Base-by-base conservation (phyloP, 1,140 invertebrate species). In the Eupeodes corollae region DNA sequence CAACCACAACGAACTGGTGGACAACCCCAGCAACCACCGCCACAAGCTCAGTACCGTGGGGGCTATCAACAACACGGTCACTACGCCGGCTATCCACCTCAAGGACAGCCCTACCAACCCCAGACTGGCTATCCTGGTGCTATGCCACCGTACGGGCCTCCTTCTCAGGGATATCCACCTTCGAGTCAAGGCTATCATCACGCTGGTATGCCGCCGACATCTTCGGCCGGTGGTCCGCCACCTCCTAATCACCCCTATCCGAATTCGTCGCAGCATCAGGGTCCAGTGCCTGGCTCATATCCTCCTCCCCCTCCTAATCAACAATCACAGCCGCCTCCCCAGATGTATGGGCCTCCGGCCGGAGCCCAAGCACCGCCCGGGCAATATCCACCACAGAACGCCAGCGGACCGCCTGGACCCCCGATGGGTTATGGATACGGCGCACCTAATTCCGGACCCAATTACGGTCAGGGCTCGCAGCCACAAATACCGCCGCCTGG, bases 1-100 rank as follows among this genome's bases (percentile, higher is more conserved):
- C 50, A 26, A 9, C 43, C 43, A 6, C 46, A 38, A 26, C 31
- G 38, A 18, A 47, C 43, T 32, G 41, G 40, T 11, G 47, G 40
- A n/a, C 46, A 48, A 18, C 39, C 31, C 30, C 47, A 57, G 6
- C 52, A 52, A 10, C 59, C 56, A 13, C 56, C 69, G 55, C 57
- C 72, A 50, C 67, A 70, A 55, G 32, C 67, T 43, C 52, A 71
- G 46, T 62, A 73, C 50, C 66, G 66, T 19, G 67, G 63, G n/a
- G 66, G 61, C 38, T 73, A 73, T 52, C 70, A 72, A 40, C 71
- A 71, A 49, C 65, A 67, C 42, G 63, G 66, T 8, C 71, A 74
- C 50, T 74, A 72, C 55, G 70, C 71, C 18, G 70, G 66, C 19
- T 75, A 74, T 64, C 70, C 72, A 35, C 70, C 73, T 33, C 61